Evolutionary conservation across 2,888 invertebrate genomes (phyloP).

Genomic region (Caenorhabditis imperialis): DNA sequence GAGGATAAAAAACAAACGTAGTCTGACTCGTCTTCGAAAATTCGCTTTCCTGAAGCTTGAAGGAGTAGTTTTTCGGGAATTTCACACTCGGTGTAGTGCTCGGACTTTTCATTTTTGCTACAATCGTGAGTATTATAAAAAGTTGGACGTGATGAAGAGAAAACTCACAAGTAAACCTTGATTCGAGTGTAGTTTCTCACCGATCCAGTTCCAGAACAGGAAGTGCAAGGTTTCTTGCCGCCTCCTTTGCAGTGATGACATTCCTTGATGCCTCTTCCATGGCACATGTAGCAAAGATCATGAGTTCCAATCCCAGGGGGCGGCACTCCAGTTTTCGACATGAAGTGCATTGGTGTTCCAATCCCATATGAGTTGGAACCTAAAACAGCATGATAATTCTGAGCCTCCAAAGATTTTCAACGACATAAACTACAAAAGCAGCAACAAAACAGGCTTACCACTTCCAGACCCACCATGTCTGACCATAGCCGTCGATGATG

Average conservation of each 20-base stretch:
- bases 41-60: slow-evolving; percentile 63
- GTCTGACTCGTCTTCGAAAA: slow-evolving; percentile 68
- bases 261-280: slow-evolving; percentile 74
- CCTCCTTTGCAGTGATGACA: slow-evolving; percentile 77
- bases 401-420: neutral
- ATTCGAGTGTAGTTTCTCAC: slow-evolving; percentile 73
- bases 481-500: slow-evolving; percentile 72
- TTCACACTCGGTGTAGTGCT: slow-evolving; percentile 74
- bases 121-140: slow-evolving; percentile 66
- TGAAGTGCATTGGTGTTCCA: slow-evolving; percentile 78
- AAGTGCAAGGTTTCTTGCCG: slow-evolving; percentile 75
- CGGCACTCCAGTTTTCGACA: slow-evolving; percentile 77
- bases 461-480: slow-evolving; percentile 53
- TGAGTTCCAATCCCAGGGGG: slow-evolving; percentile 77
- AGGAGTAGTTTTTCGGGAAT: slow-evolving; percentile 72
- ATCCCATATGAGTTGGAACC: slow-evolving; percentile 71
- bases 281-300: slow-evolving; percentile 78
- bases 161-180: slow-evolving; percentile 76
- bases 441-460: slow-evolving; percentile 40
- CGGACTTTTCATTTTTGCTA: slow-evolving; percentile 73
- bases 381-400: slow-evolving; percentile 20
- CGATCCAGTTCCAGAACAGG: slow-evolving; percentile 76
- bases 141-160: slow-evolving; percentile 71
- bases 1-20: slow-evolving; percentile 65
- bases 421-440: neutral